A percentile compares a stretch with the other conserved stretches of the same genome.
phyloP scores from a whole-genome alignment of 2,113 vertebrate species.

The Chroicocephalus ridibundus region DNA sequence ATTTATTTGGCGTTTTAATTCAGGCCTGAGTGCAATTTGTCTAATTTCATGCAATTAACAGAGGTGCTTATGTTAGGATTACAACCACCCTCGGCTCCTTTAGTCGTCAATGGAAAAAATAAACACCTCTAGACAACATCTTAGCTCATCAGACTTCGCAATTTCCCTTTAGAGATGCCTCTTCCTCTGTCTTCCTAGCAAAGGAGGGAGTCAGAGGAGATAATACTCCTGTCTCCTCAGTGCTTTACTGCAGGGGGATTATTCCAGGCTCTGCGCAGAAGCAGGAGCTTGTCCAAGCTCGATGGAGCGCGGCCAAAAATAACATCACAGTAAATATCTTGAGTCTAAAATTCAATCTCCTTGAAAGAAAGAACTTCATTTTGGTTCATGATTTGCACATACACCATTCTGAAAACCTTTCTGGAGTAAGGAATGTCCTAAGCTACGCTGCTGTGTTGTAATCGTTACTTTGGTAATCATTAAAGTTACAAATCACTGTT shows the following conservation, averaged over 20 bases:
- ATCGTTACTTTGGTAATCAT: not conserved
- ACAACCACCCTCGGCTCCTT: not conserved
- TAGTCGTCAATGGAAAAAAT: not conserved
- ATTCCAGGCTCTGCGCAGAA: not conserved
- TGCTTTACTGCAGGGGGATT: not conserved
- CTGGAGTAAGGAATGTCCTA: not conserved
- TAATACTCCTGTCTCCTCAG: not conserved
- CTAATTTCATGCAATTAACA: slow-evolving; percentile 37
- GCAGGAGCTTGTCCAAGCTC: not conserved
- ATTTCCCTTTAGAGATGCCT: not conserved
- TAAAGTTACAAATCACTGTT: not conserved
- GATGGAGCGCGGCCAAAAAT: not conserved
- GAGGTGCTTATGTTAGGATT: not conserved
- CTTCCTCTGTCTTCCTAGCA: not conserved
- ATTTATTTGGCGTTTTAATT: slow-evolving; percentile 13
- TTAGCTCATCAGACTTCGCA: not conserved
- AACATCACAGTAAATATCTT: not conserved
- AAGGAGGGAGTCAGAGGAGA: not conserved
- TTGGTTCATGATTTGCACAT: not conserved
- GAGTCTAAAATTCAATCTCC: not conserved
- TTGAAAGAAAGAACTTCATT: not conserved
- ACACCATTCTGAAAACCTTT: not conserved
- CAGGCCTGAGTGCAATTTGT: not conserved
- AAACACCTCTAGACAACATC: not conserved
- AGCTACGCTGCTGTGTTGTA: not conserved